Evolutionary conservation across 2,113 vertebrate species (phyloP).

Genomic region (Hippocampus guttulatus): DNA sequence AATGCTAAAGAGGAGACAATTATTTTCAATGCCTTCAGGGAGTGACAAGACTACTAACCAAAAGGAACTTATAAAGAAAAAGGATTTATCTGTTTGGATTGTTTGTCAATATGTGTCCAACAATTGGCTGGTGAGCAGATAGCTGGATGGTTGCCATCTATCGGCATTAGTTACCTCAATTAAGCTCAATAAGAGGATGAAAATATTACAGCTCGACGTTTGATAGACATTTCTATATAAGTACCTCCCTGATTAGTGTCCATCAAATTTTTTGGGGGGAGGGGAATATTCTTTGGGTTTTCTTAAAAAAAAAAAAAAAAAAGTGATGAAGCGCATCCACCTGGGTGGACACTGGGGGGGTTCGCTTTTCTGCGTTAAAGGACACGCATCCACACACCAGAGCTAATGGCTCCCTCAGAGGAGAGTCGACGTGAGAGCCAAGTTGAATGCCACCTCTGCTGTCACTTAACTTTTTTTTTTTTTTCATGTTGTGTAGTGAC

Average conservation of each 20-base stretch:
- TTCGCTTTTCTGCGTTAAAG: conserved; percentile 29
- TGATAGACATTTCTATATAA: no score
- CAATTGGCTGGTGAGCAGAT: not conserved
- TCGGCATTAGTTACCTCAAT: not conserved
- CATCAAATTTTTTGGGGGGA: no score
- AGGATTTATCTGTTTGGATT: no score
- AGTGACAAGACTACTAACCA: not conserved
- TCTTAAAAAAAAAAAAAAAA: no score
- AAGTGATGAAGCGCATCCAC: not conserved
- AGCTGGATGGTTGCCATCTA: not conserved
- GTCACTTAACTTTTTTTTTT: conserved; percentile 51
- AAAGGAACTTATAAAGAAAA: not conserved
- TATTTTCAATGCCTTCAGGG: not conserved
- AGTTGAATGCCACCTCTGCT: conserved; percentile 44
- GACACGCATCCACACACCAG: conserved; percentile 27
- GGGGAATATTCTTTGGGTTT: no score
- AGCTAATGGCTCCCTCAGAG: conserved; percentile 16
- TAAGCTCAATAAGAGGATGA: not conserved
- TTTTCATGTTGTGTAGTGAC: conserved; percentile 3
- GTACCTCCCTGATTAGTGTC: no score
- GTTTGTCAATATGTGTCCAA: no score
- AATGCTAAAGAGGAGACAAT: no score
- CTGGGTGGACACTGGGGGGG: conserved; percentile 10
- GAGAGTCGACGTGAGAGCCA: conserved; percentile 43
- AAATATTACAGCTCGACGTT: no score